Evolutionary conservation across 2,113 vertebrate species (phyloP), one percentile per base, ranked within the genome.

Genomic region (Isichthys henryi): DNA sequence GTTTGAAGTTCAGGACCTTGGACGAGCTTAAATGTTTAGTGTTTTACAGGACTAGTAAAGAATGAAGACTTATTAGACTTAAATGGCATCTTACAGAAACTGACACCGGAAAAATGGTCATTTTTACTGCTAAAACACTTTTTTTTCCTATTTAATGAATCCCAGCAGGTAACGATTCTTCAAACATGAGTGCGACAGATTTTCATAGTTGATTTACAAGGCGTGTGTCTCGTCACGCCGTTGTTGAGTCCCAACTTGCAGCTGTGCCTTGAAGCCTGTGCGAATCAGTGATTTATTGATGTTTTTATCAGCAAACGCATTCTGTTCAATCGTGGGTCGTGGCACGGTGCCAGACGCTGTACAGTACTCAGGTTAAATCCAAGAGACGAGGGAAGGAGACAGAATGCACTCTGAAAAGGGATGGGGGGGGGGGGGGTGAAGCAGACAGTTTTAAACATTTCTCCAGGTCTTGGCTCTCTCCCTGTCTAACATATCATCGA

Each of bases 81-180:
- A 52, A 86, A 86, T 5, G 43, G 23, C 90, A 90, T 86, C 89
- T 91, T 92, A 70, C 92, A 91, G 82, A 92, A 94, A 92, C 90
- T 88, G 48, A 91, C 90, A 89, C 88, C 66, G 88, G 88, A 89
- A 87, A 91, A 91, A 86, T 48, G 21, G 19, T 39, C 50, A 80
- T 91, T 89, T 48, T 88, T 53, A 88, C 31, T 87, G 31, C 10
- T 56, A 23, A 86, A 6, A 35, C 45, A n/a, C 39, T 7, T 82
- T 89, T 52, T 82, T 88, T 82, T 35, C 53, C 48, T 43, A 53
- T 88, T 9, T 89, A 89, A 92, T 92, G 92, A 88, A 88, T 90
- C 92, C 87, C 7, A 83, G 88, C 92, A 83, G 91, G 86, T 91
- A 85, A 19, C 11, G 21, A 88, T 88, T 39, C 50, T 80, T 88